phyloP scores from a whole-genome alignment of 2,888 invertebrate genomes.

The Keiferia lycopersicella region DNA sequence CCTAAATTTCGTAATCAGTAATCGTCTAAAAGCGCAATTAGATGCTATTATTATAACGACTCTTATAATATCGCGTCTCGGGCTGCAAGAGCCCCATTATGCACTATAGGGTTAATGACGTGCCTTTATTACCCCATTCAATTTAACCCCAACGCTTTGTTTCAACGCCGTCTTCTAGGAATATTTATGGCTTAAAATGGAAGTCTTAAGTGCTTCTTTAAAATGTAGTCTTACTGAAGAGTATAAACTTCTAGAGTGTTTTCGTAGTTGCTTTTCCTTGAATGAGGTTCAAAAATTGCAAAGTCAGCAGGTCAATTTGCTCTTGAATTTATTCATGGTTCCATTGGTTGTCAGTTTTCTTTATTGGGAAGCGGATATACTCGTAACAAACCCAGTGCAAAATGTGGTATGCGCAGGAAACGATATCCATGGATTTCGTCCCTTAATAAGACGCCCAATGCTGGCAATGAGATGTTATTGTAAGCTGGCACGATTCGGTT shows the following conservation, averaged over 20 bases:
- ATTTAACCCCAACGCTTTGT: conserved; percentile 17
- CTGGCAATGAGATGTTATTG: no score
- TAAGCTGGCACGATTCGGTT: no score
- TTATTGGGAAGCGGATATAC: no score
- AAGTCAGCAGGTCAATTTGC: no score
- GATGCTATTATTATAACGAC: conserved; percentile 23
- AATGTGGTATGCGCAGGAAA: no score
- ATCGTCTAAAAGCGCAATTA: conserved; percentile 14
- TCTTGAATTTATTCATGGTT: no score
- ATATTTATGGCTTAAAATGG: conserved; percentile 4
- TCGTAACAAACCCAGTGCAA: no score
- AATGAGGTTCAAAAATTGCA: no score
- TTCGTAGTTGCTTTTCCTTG: not conserved
- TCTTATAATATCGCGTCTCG: conserved; percentile 19
- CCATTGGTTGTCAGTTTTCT: no score
- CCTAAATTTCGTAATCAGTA: not conserved
- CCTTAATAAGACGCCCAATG: no score
- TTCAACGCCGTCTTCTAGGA: conserved; percentile 11
- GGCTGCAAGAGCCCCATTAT: conserved; percentile 17
- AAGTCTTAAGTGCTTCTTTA: conserved; percentile 5
- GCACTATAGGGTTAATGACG: conserved; percentile 18
- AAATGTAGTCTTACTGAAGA: not conserved
- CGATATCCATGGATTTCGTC: no score
- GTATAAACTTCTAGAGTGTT: not conserved
- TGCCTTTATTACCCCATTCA: conserved; percentile 19